Evolutionary conservation across 2,113 vertebrate species (phyloP).

Genomic region (Sylvietta virens): DNA sequence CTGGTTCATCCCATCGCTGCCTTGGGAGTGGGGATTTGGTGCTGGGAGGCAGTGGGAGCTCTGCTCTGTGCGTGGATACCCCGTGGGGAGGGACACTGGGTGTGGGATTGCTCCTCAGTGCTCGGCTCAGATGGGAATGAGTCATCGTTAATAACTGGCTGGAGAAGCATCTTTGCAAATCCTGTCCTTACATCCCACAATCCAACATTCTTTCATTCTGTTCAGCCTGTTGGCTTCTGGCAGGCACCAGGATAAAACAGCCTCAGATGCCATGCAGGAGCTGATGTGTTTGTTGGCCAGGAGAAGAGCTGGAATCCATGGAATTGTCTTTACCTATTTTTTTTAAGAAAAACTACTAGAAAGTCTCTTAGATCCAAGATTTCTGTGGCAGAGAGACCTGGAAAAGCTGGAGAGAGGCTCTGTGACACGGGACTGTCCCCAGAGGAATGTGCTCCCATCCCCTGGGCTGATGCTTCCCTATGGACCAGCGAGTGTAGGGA

Average conservation of each 20-base stretch:
- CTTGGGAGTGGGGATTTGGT: neutral
- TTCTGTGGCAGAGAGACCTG: neutral
- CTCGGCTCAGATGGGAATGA: neutral
- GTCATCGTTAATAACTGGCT: constrained; percentile 2
- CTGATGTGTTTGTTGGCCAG: neutral
- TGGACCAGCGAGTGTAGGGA: neutral
- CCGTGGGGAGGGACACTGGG: neutral
- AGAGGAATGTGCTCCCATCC: neutral
- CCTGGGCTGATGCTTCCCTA: neutral
- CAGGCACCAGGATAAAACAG: neutral
- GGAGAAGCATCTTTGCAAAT: neutral
- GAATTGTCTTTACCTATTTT: neutral
- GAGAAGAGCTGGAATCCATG: neutral
- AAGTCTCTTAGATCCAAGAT: neutral
- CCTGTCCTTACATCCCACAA: neutral
- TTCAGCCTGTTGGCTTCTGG: neutral
- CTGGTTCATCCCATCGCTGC: neutral
- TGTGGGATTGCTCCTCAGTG: neutral
- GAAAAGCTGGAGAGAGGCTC: constrained; percentile 18
- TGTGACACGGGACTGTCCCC: neutral
- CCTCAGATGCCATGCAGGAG: neutral
- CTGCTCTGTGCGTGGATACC: neutral
- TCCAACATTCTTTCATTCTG: neutral
- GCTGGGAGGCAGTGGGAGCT: neutral
- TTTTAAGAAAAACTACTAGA: neutral